phyloP scores from a whole-genome alignment of 1,140 invertebrate species.

The Apocrypta bakeri region DNA sequence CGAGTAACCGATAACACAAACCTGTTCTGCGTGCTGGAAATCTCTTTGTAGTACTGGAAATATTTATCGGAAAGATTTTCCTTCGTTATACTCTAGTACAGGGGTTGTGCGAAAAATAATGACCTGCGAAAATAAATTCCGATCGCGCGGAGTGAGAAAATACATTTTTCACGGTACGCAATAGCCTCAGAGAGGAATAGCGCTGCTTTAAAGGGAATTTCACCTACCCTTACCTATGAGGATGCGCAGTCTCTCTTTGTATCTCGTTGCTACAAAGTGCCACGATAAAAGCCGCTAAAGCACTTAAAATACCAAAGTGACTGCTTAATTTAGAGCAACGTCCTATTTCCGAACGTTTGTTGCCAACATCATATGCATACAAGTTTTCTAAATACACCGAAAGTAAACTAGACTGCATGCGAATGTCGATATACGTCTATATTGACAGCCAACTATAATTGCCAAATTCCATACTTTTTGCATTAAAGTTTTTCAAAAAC shows the following conservation, averaged over 20 bases:
- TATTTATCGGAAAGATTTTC: background rate
- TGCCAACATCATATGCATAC: background rate
- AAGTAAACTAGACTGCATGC: background rate
- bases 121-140: background rate
- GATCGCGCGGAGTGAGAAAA: background rate
- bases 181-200: no score
- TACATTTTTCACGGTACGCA: background rate
- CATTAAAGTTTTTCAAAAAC: no score
- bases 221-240: no score
- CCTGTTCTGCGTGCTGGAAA: background rate
- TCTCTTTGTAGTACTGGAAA: background rate
- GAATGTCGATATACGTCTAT: no score
- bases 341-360: background rate
- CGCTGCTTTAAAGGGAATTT: background rate
- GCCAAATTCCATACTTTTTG: no score
- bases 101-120: background rate
- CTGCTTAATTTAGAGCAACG: background rate
- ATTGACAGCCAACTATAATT: no score
- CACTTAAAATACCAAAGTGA: background rate
- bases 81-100: background rate
- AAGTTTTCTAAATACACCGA: background rate
- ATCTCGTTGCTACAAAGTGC: background rate
- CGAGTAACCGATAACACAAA: background rate
- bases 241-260: no score
- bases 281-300: background rate